phyloP scores from a whole-genome alignment of 2,113 vertebrate species.

The cattle (Bos taurus) region ARS-UCD2.0 NC_037348.1:44949501-44950000 shows the following conservation, averaged over 20 bases:
- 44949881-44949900: not conserved
- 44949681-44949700: not conserved
- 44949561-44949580: not conserved
- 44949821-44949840: slow-evolving; percentile 2
- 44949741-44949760: not conserved
- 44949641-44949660: not conserved
- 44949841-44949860: not conserved
- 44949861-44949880: not conserved
- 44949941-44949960: not conserved
- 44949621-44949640: not conserved
- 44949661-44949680: slow-evolving; percentile 3
- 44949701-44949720: not conserved
- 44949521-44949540: not conserved
- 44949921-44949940: not conserved
- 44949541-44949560: not conserved
- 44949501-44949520: not conserved
- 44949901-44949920: not conserved
- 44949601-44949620: not conserved
- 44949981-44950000: not conserved
- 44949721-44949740: not conserved
- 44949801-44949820: not conserved
- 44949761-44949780: not conserved
- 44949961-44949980: not conserved
- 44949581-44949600: not conserved
- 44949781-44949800: not conserved